Percentiles rank a stretch among this genome's conserved stretches.
phyloP scores from a whole-genome alignment of 2,888 invertebrate genomes.

The Agonopterix alstromeriana region DNA sequence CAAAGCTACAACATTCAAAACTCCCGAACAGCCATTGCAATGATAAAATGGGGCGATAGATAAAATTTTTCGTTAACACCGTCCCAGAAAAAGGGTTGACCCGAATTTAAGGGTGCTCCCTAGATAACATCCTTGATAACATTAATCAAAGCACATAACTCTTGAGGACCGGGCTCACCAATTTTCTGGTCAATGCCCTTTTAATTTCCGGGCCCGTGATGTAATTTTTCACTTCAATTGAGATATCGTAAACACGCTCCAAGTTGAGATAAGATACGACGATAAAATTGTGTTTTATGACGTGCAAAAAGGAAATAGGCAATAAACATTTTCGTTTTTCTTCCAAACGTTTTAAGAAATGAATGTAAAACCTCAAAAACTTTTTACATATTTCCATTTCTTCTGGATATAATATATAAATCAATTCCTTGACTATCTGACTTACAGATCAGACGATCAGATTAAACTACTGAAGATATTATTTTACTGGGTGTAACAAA shows the following conservation, averaged over 20 bases:
- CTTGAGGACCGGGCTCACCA: conserved; percentile 37
- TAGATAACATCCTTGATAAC: conserved; percentile 65
- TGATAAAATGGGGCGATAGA: conserved; percentile 10
- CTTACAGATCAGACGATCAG: too few species aligned
- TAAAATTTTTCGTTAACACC: conserved; percentile 8
- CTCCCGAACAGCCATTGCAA: conserved; percentile 5
- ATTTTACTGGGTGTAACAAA: too few species aligned
- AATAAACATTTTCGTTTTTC: too few species aligned
- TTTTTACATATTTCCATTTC: too few species aligned
- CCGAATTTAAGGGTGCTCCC: conserved; percentile 50
- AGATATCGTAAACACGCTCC: conserved; percentile 39
- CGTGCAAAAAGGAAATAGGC: too few species aligned
- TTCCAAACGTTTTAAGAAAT: too few species aligned
- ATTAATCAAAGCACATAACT: conserved; percentile 58
- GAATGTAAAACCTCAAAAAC: too few species aligned
- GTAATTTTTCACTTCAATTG: conserved; percentile 61
- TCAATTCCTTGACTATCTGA: too few species aligned
- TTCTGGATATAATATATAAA: too few species aligned
- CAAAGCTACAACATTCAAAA: background rate
- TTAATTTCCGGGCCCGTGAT: conserved; percentile 58
- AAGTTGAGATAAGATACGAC: background rate
- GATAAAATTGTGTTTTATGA: too few species aligned
- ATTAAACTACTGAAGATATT: too few species aligned
- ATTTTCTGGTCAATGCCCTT: conserved; percentile 68
- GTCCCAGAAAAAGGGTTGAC: conserved; percentile 26